phyloP scores from a whole-genome alignment of 2,113 vertebrate species.

The Caretta caretta region DNA sequence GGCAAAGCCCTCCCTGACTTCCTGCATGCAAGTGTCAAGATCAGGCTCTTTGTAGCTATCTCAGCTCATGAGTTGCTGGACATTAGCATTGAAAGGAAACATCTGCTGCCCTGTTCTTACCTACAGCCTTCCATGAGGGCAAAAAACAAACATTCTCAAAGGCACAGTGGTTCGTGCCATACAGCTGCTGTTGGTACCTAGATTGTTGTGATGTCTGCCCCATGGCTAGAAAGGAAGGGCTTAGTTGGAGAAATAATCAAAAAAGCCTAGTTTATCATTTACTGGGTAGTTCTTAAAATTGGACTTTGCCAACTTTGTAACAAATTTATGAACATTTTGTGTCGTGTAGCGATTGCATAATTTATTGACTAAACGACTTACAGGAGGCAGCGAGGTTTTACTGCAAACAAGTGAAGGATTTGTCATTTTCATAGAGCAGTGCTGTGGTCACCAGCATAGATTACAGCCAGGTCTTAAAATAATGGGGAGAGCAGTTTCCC shows the following conservation, averaged over 20 bases:
- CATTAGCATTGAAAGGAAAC: neutral
- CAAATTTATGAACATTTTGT: accelerated
- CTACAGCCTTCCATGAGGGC: neutral
- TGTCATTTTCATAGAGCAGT: neutral
- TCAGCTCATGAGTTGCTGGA: neutral
- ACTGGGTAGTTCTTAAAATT: neutral
- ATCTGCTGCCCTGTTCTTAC: neutral
- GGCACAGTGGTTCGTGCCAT: neutral
- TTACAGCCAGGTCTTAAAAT: neutral
- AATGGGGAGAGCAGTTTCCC: neutral
- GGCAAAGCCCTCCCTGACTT: neutral
- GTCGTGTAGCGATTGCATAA: neutral
- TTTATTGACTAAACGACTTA: neutral
- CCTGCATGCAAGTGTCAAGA: neutral
- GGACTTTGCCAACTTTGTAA: neutral
- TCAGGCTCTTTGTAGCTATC: neutral
- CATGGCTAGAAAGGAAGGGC: neutral
- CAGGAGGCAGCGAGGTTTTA: neutral
- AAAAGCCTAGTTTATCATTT: conserved; percentile 6
- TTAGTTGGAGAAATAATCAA: conserved; percentile 25
- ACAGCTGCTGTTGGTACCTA: neutral
- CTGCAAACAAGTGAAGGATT: neutral
- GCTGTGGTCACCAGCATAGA: neutral
- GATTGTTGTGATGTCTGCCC: neutral
- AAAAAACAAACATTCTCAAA: neutral